Conservation (phyloP, 2,888 invertebrate genomes). For the Hydriomena furcata region DNA sequence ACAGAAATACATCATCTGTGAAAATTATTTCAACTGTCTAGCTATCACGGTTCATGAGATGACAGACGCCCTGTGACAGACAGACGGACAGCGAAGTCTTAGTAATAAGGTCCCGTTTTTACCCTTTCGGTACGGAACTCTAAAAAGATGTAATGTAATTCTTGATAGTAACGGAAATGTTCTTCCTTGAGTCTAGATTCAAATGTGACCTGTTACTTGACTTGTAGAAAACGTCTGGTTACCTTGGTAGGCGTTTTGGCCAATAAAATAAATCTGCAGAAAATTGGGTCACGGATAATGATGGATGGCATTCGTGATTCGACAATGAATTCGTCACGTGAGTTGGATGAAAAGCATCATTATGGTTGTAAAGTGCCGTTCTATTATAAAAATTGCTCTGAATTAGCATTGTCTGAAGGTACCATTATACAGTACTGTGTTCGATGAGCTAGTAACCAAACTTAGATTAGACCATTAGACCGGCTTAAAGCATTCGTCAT, state of each 20-base stretch:
- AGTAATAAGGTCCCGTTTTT: too few relatives aligned
- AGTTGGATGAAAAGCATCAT: neutral
- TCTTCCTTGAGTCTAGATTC: neutral
- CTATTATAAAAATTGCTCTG: neutral
- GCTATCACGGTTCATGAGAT: too few relatives aligned
- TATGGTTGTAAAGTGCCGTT: neutral
- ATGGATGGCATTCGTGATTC: constrained; percentile 1
- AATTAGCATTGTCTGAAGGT: neutral
- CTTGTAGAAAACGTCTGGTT: constrained; percentile 3
- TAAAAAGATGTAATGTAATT: too few relatives aligned
- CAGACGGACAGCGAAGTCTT: too few relatives aligned
- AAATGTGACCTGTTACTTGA: neutral
- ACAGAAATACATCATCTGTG: too few relatives aligned
- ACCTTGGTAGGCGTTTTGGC: constrained; percentile 18
- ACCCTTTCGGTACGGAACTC: too few relatives aligned
- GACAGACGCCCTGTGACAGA: too few relatives aligned
- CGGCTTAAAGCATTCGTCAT: too few relatives aligned
- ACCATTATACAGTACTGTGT: neutral
- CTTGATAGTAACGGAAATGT: too few relatives aligned
- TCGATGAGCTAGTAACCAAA: neutral
- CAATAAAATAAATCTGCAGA: constrained; percentile 14
- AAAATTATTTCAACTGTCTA: too few relatives aligned
- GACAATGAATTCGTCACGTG: neutral
- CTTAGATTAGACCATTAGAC: too few relatives aligned
- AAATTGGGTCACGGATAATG: constrained; percentile 19